Percentiles rank a stretch among this genome's conserved stretches.
phyloP scores from a whole-genome alignment of 2,113 vertebrate genomes.

The Phalacrocorax pelagicus region DNA sequence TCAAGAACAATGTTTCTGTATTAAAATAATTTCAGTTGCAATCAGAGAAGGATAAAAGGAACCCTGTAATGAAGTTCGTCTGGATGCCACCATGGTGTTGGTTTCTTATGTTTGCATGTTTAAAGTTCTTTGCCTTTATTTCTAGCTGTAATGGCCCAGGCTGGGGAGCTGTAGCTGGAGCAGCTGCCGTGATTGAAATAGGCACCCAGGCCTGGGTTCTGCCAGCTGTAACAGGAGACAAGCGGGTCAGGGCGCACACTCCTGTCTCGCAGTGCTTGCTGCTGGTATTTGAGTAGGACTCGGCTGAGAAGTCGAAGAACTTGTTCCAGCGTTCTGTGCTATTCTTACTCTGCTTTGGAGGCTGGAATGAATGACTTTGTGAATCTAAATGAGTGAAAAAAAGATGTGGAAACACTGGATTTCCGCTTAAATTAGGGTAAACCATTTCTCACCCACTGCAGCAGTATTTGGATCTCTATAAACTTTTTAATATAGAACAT shows the following conservation, averaged over 20 bases:
- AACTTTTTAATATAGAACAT: not conserved
- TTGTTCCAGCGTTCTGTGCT: not conserved
- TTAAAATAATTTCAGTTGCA: conserved; percentile 13
- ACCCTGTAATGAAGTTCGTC: not conserved
- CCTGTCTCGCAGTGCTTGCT: not conserved
- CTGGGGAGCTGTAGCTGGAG: not conserved
- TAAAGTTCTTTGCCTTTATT: conserved; percentile 19
- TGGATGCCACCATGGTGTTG: not conserved
- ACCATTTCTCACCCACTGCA: not conserved
- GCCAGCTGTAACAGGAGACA: not conserved
- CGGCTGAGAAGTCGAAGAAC: not conserved
- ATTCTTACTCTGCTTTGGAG: not conserved
- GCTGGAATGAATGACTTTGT: not conserved
- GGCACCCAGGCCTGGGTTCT: not conserved
- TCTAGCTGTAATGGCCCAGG: not conserved
- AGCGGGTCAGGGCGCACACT: not conserved
- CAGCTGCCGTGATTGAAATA: not conserved
- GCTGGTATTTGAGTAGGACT: not conserved
- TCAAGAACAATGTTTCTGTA: not conserved
- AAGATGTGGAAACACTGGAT: not conserved
- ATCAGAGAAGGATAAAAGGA: conserved; percentile 10
- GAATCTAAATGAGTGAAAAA: conserved; percentile 22
- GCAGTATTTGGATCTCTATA: not conserved
- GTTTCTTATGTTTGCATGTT: not conserved
- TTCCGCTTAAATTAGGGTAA: not conserved